Base-by-base conservation (phyloP, 2,888 invertebrate species). In the Sinohyriopsis cumingii region DNA sequence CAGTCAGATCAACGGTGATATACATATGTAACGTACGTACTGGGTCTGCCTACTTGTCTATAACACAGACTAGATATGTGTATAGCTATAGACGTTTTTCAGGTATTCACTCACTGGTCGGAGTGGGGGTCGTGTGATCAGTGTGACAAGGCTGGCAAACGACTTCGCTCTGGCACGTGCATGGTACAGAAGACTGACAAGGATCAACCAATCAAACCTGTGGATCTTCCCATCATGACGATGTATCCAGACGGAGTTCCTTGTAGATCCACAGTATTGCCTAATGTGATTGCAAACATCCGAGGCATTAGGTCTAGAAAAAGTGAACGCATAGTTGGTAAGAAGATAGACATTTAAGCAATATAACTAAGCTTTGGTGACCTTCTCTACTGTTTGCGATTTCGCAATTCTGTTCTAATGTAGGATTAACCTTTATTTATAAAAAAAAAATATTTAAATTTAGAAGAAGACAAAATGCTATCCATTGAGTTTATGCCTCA, bases 81-180 rank as follows among this genome's bases (percentile, higher is more conserved):
- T 45, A 15, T 12, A 3, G 12, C 15, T 45, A 15, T 45, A 45
- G 0, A 45, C 45, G 15, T 20, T 24, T 25, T 93, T 67, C 82
- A 87, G 69, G 72, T 93, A 63, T 92, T 91, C 77, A 93, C 92
- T 0, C 87, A 89, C 12, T 94, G 94, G 94, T 90, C 92, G 1
- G 84, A 89, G 1, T 94, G 94, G 94, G 93, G 93, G 12, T 88
- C 91, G 53, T 94, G 95, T 86, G 93, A 93, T 72, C 88, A 87
- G 15, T 94, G 94, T 80, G 91, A 90, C 56, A 86, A 84, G 65
- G 91, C 92, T 33, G 94, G 94, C 7, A 91, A 92, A 77, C 89
- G 91, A 73, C 89, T 92, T 53, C 91, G 92, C 72, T 91, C 92
- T 62, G 94, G 94, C 19, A 91, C 93, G 62, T 94, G 94, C 82